Conservation (phyloP, 1,140 invertebrate species). For the Tetramorium simillimum region DNA sequence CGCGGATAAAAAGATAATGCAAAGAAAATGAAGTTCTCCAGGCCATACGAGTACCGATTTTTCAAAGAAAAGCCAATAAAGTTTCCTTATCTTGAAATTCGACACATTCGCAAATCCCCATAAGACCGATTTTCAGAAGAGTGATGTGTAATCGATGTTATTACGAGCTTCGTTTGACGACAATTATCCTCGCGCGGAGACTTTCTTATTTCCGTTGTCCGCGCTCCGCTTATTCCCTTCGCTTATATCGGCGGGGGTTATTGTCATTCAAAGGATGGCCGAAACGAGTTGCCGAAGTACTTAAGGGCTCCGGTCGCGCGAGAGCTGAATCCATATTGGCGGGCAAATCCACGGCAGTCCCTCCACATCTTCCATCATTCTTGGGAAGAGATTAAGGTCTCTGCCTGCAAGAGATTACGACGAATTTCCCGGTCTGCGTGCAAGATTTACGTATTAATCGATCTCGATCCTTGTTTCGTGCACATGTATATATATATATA, state of each 20-base stretch:
- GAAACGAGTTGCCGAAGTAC: constrained; percentile 44
- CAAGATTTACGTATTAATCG: constrained; percentile 43
- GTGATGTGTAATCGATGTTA: constrained; percentile 10
- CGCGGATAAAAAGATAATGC: background rate
- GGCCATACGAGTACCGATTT: background rate
- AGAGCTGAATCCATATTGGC: constrained; percentile 40
- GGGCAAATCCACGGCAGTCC: background rate
- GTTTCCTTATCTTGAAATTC: background rate
- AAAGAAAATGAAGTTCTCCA: background rate
- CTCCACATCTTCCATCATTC: constrained; percentile 39
- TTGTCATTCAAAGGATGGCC: constrained; percentile 37
- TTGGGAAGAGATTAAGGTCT: constrained; percentile 31
- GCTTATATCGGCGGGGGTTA: background rate
- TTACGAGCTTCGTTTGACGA: constrained; percentile 1
- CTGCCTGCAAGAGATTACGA: constrained; percentile 29
- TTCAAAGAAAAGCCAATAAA: background rate
- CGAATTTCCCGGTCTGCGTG: background rate
- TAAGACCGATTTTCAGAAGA: background rate
- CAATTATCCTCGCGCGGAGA: background rate
- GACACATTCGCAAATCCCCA: background rate
- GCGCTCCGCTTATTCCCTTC: background rate
- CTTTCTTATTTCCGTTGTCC: constrained; percentile 1
- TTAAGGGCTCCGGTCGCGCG: constrained; percentile 10
- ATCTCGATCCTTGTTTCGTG: background rate
- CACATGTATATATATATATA: background rate